These are phyloP conservation scores for Paguma larvata DNA, from an alignment of 2,797 vertebrate species.

Conservation along the genomic window DNA sequence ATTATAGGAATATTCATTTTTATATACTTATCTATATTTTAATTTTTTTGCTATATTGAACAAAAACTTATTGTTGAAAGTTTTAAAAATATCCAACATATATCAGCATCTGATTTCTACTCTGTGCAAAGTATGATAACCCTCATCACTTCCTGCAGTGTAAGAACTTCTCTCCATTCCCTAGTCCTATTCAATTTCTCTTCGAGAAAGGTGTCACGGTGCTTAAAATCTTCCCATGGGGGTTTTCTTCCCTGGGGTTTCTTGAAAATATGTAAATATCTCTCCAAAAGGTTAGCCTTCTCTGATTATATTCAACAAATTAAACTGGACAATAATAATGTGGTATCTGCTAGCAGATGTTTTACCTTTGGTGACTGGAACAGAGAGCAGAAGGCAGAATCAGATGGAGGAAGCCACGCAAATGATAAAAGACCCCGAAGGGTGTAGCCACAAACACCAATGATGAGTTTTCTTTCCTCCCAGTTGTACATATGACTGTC, in stretches of 20 bases:
- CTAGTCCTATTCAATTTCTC: background rate
- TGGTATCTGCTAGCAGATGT: background rate
- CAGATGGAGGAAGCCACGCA: background rate
- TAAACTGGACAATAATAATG: background rate
- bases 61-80: background rate
- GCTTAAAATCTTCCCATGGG: background rate
- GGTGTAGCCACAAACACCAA: background rate
- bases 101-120: background rate
- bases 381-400: background rate
- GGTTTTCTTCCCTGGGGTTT: background rate
- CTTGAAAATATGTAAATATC: background rate
- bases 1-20: background rate
- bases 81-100: slow-evolving; percentile 12
- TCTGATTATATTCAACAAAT: background rate
- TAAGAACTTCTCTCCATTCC: background rate
- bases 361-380: background rate
- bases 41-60: background rate
- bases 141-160: background rate
- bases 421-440: background rate
- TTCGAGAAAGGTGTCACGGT: background rate
- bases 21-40: background rate
- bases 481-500: background rate
- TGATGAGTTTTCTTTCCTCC: background rate
- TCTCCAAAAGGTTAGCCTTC: background rate
- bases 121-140: background rate